Evolutionary conservation across 2,888 invertebrate species (phyloP).

Genomic region (Theodoxus fluviatilis): DNA sequence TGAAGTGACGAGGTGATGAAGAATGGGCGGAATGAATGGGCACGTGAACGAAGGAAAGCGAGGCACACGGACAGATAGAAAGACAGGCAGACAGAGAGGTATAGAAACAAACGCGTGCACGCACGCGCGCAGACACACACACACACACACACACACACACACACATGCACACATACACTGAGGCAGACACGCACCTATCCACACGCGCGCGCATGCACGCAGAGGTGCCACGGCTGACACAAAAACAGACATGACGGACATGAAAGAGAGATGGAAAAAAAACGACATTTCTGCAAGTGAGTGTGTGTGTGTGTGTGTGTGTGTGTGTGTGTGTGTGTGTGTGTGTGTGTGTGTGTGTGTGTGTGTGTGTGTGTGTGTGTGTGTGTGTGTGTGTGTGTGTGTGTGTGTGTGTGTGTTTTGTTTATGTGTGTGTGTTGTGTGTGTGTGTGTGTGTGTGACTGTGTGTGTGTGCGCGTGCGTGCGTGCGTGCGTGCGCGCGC

Average conservation of each 20-base stretch:
- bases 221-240: background rate
- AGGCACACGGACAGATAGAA: background rate
- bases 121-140: background rate
- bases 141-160: slow-evolving; percentile 16
- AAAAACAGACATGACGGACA: background rate
- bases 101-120: background rate
- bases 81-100: background rate
- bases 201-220: background rate
- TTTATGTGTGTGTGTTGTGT: too few relatives aligned
- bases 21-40: too few relatives aligned
- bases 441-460: slow-evolving; percentile 13
- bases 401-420: slow-evolving; percentile 12
- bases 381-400: background rate
- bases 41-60: too few relatives aligned
- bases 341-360: slow-evolving; percentile 8
- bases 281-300: background rate
- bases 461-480: slow-evolving; percentile 8
- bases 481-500: too few relatives aligned
- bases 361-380: background rate
- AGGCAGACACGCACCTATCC: background rate
- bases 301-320: slow-evolving; percentile 13
- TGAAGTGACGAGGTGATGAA: too few relatives aligned
- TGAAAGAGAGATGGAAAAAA: background rate
- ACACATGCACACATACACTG: background rate
- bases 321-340: slow-evolving; percentile 18